Evolutionary conservation across 2,797 vertebrate genomes (phyloP).

Genomic region (Molossus alvarezi): DNA sequence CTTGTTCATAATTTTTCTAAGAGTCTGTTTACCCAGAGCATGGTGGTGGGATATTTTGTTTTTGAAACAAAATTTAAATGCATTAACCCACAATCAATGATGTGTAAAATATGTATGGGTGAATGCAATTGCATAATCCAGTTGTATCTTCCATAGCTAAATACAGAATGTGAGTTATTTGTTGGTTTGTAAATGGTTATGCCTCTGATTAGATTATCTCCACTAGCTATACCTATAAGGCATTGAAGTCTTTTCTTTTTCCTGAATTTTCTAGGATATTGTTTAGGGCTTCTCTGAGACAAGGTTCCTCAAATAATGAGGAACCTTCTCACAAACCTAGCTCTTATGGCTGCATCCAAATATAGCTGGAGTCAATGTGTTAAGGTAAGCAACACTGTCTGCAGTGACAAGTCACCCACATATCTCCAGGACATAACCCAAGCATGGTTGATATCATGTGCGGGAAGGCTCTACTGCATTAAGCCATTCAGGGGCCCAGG

Average conservation of each 20-base stretch:
- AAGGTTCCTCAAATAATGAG: conserved; percentile 39
- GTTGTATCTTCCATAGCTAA: conserved; percentile 70
- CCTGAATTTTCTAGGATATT: conserved; percentile 22
- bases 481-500: background rate
- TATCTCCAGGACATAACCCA: background rate
- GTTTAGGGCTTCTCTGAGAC: conserved; percentile 11
- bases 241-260: conserved; percentile 58
- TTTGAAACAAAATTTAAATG: conserved; percentile 76
- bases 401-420: background rate
- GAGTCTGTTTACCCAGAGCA: conserved; percentile 66
- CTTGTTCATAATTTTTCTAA: conserved; percentile 71
- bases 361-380: background rate
- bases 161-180: conserved; percentile 67
- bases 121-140: conserved; percentile 74
- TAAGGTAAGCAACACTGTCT: background rate
- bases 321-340: conserved; percentile 34
- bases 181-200: conserved; percentile 67
- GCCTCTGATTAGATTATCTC: conserved; percentile 76
- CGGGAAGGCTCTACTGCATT: background rate
- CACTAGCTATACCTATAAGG: conserved; percentile 35
- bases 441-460: background rate
- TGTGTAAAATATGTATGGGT: conserved; percentile 71
- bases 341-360: background rate
- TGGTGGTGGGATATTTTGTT: conserved; percentile 66
- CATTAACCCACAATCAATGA: conserved; percentile 73